Evolutionary conservation across 2,797 vertebrate genomes (phyloP), one percentile per base, ranked within the genome.

Genomic region (Choloepus didactylus): DNA sequence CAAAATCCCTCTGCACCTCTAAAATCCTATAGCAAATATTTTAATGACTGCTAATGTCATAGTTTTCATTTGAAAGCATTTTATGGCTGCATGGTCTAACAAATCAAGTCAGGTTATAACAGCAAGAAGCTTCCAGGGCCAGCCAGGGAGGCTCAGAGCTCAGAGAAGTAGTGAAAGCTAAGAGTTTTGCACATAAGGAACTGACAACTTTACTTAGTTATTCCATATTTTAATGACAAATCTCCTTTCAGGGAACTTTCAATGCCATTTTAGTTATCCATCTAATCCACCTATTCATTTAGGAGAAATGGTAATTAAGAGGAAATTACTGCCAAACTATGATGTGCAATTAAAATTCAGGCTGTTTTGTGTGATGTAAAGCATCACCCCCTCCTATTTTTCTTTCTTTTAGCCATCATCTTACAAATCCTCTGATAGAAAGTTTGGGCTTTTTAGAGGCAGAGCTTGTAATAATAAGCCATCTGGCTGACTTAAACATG

Each of bases 401-500:
- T 10, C 56, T 9, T 18, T 44, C 19, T 97, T 97, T 98, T 97
- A 93, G 93, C 96, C 96, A 95, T 98, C 98, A 97, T 97, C 98
- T 97, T 96, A 97, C 97, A 98, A 98, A 98, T 98, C 98, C 98
- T 98, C 98, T 97, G 98, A 98, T 96, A 97, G 98, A 98, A 98
- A 98, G 97, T 98, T 98, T 95, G 95, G 95, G 97, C 97, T 96
- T 98, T 97, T 99, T 99, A 98, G 98, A 98, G 99, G 98, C 98
- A 98, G 98, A 98, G 98, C 97, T 98, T 98, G 98, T 98, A 98
- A 99, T 99, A 99, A 99, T 99, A 99, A 99, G 99, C 99, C 99
- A 99, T 99, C 99, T 99, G 99, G 99, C 99, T 98, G 98, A 99
- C 99, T 99, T 98, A 98, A 99, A 99, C 99, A 99, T 99, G 99